Percentiles rank a stretch among this genome's conserved stretches.
Conservation (phyloP, 1,140 invertebrate species). For the Bilobella aurantiaca region DNA sequence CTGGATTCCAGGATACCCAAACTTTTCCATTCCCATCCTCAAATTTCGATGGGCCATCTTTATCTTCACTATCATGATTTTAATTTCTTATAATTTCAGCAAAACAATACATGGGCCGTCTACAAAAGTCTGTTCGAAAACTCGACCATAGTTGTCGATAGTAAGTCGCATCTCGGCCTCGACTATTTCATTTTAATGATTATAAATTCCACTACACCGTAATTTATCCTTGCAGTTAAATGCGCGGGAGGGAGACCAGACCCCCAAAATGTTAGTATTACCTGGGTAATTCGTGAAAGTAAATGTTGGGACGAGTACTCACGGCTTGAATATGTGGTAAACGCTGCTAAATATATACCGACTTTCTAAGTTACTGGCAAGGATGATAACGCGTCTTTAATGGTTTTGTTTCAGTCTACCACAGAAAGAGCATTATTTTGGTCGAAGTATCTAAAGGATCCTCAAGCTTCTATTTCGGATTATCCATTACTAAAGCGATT, state of each 20-base stretch:
- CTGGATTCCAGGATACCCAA: neutral
- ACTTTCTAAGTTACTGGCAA: too few species aligned
- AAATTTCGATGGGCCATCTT: too few species aligned
- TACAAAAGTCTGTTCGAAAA: slow-evolving; percentile 38
- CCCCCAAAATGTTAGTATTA: slow-evolving; percentile 21
- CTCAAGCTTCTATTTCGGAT: neutral
- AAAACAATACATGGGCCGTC: slow-evolving; percentile 25
- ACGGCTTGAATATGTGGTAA: slow-evolving; percentile 35
- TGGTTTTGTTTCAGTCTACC: slow-evolving; percentile 10
- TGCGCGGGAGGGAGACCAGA: neutral
- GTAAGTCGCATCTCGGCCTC: slow-evolving; percentile 29
- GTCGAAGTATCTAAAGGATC: slow-evolving; percentile 19
- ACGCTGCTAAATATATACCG: slow-evolving; percentile 18
- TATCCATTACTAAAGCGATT: slow-evolving; percentile 7
- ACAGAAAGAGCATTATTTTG: slow-evolving; percentile 15
- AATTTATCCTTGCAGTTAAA: neutral
- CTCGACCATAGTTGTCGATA: slow-evolving; percentile 35
- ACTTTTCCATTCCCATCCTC: neutral
- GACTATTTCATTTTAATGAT: neutral
- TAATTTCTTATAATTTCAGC: neutral
- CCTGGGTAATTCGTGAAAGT: slow-evolving; percentile 38
- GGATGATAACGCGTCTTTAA: slow-evolving; percentile 15
- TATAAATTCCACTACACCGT: neutral
- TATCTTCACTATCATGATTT: too few species aligned
- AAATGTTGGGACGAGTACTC: slow-evolving; percentile 41